Percentiles rank a stretch among this genome's conserved stretches.
These are phyloP conservation scores for Pelecanoides urinatrix DNA, from an alignment of 2,113 vertebrate genomes.

Conservation along the genomic window DNA sequence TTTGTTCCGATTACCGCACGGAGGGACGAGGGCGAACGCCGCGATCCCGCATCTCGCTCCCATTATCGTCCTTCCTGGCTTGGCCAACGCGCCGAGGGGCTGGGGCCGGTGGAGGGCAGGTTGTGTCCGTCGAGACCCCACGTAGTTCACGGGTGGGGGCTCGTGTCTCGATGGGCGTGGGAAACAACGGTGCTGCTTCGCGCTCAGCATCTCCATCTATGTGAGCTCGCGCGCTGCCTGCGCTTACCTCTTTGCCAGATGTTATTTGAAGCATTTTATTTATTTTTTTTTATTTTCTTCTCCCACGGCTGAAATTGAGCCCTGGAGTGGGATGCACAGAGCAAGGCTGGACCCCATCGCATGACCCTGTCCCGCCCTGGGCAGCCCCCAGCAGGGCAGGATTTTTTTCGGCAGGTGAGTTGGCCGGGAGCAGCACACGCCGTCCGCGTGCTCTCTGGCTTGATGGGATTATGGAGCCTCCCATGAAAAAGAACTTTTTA, in stretches of 20 bases:
- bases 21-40: background rate
- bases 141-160: rapidly evolving
- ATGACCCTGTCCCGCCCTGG: background rate
- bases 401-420: background rate
- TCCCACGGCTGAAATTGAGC: background rate
- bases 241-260: background rate
- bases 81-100: background rate
- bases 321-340: background rate
- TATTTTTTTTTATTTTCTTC: background rate
- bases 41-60: background rate
- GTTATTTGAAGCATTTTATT: background rate
- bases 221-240: background rate
- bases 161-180: rapidly evolving
- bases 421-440: rapidly evolving
- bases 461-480: background rate
- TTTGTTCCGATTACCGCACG: background rate
- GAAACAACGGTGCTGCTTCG: background rate
- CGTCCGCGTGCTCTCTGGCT: background rate
- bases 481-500: background rate
- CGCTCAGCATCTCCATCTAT: rapidly evolving
- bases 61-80: background rate
- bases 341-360: background rate
- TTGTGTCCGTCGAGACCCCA: rapidly evolving
- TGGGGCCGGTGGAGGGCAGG: background rate
- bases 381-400: background rate